Evolutionary conservation across 2,113 vertebrate genomes (phyloP), one percentile per base, ranked within the genome.

Genomic region (Melanocharis versteri): DNA sequence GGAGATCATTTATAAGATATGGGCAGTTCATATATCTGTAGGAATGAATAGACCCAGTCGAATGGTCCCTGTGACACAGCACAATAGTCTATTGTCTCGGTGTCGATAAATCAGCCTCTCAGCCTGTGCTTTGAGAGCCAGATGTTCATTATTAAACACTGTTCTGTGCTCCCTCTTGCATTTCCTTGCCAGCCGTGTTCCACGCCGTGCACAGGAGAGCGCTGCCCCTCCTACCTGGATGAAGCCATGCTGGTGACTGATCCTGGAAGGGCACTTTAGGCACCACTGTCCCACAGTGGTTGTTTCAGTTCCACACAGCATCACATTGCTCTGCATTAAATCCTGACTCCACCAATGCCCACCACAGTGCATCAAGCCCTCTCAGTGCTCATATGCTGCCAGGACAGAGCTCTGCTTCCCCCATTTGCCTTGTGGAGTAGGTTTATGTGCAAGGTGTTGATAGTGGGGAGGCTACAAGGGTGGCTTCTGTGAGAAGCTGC

Each of bases 81-180:
- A 96, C 94, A 95, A 96, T 73, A 88, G 54, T 45, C 84, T 26
- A 94, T 93, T 96, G 92, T 90, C 85, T 78, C 1, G 0, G 35
- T 17, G 62, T 50, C 91, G 6, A 91, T 94, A 93, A 96, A 96
- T 93, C 91, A 96, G 78, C 50, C 62, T 50, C 79, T 83, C 42
- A 85, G 93, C 21, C 66, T 31, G 65, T 48, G 62, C 47, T 69
- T 65, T 53, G 70, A 77, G 78, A 94, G 66, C 70, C 96, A 96
- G 71, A 93, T 95, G 92, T 90, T 91, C 87, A 28, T 73, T 62
- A 90, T 88, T 94, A 90, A 87, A 71, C 68, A 81, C 51, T 90
- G 39, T 26, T 50, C 86, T 91, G 42, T 54, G 85, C 82, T 90
- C 81, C 70, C 50, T 88, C 85, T 83, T 64, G 65, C 0, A 1